A percentile compares a stretch with the other conserved stretches of the same genome.
phyloP scores from a whole-genome alignment of 2,888 invertebrate genomes.

The Orthosia cruda region DNA sequence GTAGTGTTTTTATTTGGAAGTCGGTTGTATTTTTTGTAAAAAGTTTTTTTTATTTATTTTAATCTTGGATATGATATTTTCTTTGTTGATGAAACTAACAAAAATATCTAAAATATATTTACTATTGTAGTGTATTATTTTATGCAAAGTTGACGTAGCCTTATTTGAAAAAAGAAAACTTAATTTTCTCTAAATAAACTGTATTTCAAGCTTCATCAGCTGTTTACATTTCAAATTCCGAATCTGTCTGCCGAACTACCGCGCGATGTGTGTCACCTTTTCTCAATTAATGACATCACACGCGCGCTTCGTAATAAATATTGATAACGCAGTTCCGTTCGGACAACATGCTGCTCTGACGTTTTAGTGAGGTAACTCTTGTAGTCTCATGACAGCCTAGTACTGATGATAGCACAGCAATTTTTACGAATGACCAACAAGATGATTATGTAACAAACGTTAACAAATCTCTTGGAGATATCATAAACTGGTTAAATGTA shows the following conservation, averaged over 20 bases:
- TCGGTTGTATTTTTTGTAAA: too few relatives aligned
- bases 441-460: too few relatives aligned
- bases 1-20: too few relatives aligned
- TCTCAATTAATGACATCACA: slow-evolving; percentile 75
- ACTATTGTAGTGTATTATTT: neutral
- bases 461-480: too few relatives aligned
- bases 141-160: too few relatives aligned
- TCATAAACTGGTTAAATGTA: too few relatives aligned
- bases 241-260: neutral
- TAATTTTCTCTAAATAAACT: neutral
- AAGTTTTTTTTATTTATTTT: too few relatives aligned
- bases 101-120: neutral
- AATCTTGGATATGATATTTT: too few relatives aligned
- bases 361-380: slow-evolving; percentile 51
- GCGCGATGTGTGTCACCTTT: slow-evolving; percentile 52
- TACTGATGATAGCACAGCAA: too few relatives aligned
- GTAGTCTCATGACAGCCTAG: slow-evolving; percentile 55
- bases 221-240: neutral
- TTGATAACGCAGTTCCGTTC: slow-evolving; percentile 71
- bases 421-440: too few relatives aligned
- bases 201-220: neutral
- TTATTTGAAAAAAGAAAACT: neutral
- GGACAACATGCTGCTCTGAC: slow-evolving; percentile 11
- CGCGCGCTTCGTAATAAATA: slow-evolving; percentile 73
- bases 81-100: too few relatives aligned